Evolutionary conservation across 2,113 vertebrate genomes (phyloP).

Genomic region (Leptocoma aspasia): DNA sequence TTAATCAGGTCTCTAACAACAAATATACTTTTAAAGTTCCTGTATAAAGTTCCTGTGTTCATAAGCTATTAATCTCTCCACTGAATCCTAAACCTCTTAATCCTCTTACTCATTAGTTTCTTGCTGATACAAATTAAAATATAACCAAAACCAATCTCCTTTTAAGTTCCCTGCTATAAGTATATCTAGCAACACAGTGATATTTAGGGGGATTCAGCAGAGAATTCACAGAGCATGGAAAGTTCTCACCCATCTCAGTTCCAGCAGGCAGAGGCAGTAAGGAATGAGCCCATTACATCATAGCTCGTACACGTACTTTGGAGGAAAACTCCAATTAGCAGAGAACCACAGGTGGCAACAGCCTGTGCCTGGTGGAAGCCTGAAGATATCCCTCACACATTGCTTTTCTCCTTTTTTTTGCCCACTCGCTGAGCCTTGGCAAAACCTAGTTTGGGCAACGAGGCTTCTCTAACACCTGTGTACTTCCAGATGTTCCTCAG

Average conservation of each 20-base stretch:
- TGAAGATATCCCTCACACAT: not conserved
- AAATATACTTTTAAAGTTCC: not conserved
- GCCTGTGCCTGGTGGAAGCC: not conserved
- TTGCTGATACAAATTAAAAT: not conserved
- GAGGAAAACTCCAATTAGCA: not conserved
- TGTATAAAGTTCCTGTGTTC: too few relatives aligned
- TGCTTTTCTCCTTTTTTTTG: not conserved
- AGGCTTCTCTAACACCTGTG: not conserved
- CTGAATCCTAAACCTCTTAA: not conserved
- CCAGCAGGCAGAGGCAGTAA: not conserved
- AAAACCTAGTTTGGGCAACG: not conserved
- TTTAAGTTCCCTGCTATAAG: not conserved
- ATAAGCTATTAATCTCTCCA: not conserved
- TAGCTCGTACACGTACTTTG: rapidly evolving
- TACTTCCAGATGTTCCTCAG: not conserved
- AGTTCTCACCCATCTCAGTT: rapidly evolving
- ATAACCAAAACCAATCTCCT: not conserved
- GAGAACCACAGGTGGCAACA: not conserved
- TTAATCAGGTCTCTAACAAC: not conserved
- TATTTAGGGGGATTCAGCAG: not conserved
- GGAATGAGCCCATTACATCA: not conserved
- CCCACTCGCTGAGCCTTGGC: not conserved
- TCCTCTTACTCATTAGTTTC: not conserved
- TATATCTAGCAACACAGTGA: not conserved
- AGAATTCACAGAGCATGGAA: not conserved